phyloP scores from a whole-genome alignment of 1,140 invertebrate species.

The Euwallacea fornicatus region DNA sequence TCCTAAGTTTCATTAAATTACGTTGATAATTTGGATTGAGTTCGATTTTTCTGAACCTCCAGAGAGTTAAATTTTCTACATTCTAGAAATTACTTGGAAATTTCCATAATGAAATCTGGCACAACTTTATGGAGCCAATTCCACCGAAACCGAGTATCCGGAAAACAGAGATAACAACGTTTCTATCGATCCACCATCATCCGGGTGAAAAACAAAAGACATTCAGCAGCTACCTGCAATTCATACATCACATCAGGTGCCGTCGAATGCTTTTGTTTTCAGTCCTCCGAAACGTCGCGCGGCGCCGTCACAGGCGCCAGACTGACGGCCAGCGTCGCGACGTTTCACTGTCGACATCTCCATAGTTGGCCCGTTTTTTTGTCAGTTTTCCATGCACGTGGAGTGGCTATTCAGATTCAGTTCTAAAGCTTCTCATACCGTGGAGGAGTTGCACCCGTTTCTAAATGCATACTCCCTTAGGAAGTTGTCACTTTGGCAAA shows the following conservation, averaged over 20 bases:
- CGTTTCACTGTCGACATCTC: not conserved
- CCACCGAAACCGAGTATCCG: too few relatives aligned
- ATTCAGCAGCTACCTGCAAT: not conserved
- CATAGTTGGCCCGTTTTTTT: not conserved
- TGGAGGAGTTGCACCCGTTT: not conserved
- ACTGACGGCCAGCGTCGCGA: constrained; percentile 3
- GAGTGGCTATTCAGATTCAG: constrained; percentile 19
- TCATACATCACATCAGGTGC: constrained; percentile 1
- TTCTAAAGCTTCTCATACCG: constrained; percentile 16
- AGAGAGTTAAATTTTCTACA: too few relatives aligned
- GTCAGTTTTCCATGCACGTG: constrained; percentile 19
- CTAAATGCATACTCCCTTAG: too few relatives aligned
- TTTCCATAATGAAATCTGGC: too few relatives aligned
- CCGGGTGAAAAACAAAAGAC: not conserved
- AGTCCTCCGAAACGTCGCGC: not conserved
- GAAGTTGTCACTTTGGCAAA: too few relatives aligned
- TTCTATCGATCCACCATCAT: not conserved
- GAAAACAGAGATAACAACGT: not conserved
- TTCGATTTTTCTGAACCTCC: too few relatives aligned
- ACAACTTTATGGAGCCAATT: too few relatives aligned
- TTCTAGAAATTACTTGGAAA: too few relatives aligned
- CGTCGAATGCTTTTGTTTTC: not conserved
- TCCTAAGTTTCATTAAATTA: too few relatives aligned
- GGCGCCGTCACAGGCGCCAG: not conserved
- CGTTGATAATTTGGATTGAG: too few relatives aligned